Evolutionary conservation across 2,888 invertebrate genomes (phyloP), one percentile per base, ranked within the genome.

Genomic region (Amaurobius ferox): DNA sequence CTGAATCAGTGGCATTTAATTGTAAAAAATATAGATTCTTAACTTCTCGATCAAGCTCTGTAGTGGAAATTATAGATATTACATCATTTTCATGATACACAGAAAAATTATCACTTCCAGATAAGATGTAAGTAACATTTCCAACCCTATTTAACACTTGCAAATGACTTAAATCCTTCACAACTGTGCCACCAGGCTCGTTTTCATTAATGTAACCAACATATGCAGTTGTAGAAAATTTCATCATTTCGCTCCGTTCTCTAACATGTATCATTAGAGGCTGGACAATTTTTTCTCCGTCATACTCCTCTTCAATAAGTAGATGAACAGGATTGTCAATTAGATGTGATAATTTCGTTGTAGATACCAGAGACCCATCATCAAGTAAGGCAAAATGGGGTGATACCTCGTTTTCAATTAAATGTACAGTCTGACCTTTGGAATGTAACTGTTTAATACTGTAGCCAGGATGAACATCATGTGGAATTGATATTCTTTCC

Each of bases 321-420:
- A 96, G 94, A 86, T 97, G 93, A 90, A 96, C 95, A 30, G 97
- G 94, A 0, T 95, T 95, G 89, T 94, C 94, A 86, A 96, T 94
- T 87, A 97, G 92, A 16, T 96, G 95, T 74, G 95, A 94, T 62
- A 97, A 93, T 90, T 96, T 96, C 44, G 96, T 94, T 32, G 96
- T 96, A 66, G 96, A 97, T 96, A 97, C 97, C 80, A 97, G 94
- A 79, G 96, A 94, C 74, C 97, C 97, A 91, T 96, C 95, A 89
- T 95, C 94, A 76, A 97, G 93, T 89, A 97, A 94, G 11, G 97
- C 95, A 92, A 97, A 97, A 92, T 95, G 96, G 89, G 95, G 94
- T 67, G 95, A 95, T 91, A 94, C 95, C 88, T 95, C 96, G 72
- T 95, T 95, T 90, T 96, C 95, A 90, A 96, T 92, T 89, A 95